These are phyloP conservation scores for Clarias fuscus DNA, from an alignment of 2,797 vertebrate genomes.

Conservation along the genomic window DNA sequence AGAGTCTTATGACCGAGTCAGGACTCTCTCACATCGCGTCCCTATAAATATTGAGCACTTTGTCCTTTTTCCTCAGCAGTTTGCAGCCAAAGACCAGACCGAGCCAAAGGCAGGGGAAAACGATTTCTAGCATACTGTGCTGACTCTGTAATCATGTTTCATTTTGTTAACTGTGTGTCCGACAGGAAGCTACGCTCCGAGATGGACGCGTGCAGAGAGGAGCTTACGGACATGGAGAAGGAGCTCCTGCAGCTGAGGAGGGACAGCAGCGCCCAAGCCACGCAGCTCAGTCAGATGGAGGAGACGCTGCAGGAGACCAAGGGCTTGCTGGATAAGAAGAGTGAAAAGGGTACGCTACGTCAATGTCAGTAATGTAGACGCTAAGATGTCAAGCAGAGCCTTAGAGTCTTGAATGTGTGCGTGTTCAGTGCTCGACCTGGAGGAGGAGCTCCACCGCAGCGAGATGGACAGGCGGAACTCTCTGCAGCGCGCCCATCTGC, in stretches of 20 bases:
- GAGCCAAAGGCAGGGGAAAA: background rate
- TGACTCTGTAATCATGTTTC: no score
- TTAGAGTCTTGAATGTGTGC: background rate
- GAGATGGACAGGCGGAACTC: constrained; percentile 75
- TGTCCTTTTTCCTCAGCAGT: background rate
- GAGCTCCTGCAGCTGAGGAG: constrained; percentile 77
- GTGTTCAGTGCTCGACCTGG: constrained; percentile 77
- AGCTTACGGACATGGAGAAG: constrained; percentile 77
- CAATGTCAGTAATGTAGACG: background rate
- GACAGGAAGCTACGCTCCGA: constrained; percentile 72
- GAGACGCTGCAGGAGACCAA: constrained; percentile 76
- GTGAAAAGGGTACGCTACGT: constrained; percentile 71
- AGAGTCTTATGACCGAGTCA: constrained; percentile 64
- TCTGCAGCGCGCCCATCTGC: constrained; percentile 67
- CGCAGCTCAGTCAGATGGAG: constrained; percentile 76
- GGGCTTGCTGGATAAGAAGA: constrained; percentile 78
- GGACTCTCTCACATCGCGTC: constrained; percentile 38
- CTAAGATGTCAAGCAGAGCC: no score
- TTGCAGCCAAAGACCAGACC: background rate
- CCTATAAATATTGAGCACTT: constrained; percentile 34
- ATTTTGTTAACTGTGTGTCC: background rate
- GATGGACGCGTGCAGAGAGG: constrained; percentile 76
- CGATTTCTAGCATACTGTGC: no score
- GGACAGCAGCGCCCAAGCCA: constrained; percentile 74
- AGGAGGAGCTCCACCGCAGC: constrained; percentile 80